Percentiles rank a stretch among this genome's conserved stretches.
These are phyloP conservation scores for Anisognathus igniventris DNA, from an alignment of 2,797 vertebrate species.

Conservation along the genomic window DNA sequence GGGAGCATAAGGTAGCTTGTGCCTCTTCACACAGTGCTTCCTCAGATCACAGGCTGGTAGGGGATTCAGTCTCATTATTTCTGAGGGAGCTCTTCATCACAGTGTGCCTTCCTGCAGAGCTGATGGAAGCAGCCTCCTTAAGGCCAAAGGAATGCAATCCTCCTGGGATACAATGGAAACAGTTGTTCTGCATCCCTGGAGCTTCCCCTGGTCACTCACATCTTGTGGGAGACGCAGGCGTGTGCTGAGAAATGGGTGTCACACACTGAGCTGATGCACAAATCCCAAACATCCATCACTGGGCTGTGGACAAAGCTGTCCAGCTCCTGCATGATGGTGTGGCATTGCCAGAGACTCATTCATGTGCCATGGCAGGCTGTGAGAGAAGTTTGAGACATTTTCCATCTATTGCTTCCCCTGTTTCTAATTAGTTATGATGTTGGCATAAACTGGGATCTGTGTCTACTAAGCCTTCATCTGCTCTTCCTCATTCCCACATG, in stretches of 20 bases:
- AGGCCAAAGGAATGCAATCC: neutral
- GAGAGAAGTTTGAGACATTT: neutral
- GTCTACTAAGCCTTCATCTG: conserved; percentile 16
- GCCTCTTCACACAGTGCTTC: neutral
- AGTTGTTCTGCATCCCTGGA: neutral
- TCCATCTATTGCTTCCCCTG: neutral
- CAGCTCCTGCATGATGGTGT: neutral
- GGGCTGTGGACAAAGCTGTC: neutral
- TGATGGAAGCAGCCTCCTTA: neutral
- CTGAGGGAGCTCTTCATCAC: neutral
- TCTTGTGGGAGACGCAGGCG: neutral
- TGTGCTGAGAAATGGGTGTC: neutral
- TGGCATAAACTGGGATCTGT: neutral
- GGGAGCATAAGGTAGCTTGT: neutral
- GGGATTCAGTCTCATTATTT: neutral
- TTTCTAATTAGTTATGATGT: conserved; percentile 23
- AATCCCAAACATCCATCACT: neutral
- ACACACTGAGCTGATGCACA: neutral
- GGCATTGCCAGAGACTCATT: neutral
- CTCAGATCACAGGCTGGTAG: neutral
- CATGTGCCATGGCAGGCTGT: neutral
- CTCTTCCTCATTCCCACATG: conserved; percentile 17
- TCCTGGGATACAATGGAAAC: neutral
- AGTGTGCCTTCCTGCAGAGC: neutral
- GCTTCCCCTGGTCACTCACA: neutral